Evolutionary conservation across 2,113 vertebrate species (phyloP), one percentile per base, ranked within the genome.

Genomic region (Macaca fascicularis): DNA sequence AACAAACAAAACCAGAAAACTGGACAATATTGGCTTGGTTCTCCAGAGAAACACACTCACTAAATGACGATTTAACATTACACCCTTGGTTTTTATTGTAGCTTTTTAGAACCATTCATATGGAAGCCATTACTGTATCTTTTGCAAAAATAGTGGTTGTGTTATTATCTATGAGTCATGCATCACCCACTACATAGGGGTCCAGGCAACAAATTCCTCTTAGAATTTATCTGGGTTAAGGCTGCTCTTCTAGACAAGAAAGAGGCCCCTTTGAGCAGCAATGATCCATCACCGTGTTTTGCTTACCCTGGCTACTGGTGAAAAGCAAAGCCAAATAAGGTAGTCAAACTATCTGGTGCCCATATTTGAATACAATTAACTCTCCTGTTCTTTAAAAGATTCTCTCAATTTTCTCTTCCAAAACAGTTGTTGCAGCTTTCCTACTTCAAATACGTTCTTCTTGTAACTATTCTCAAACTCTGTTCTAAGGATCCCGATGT

Each of bases 321-420:
- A 70, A 72, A 96, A 87, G 84, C 80, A 78, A 84, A 97, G 48
- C 35, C 82, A 80, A 59, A 67, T 1, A 88, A 25, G 88, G 43
- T 6, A 45, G 17, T 32, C 19, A 13, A 48, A 87, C 55, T 16
- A 61, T 2, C 30, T 84, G 67, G 40, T 4, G 20, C 50, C 48
- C 81, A 85, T 8, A 40, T 25, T 87, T 83, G 59, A 61, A 88
- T 52, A 80, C 12, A n/a, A 90, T 48, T 12, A 79, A 80, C 70
- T 79, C 7, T 13, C 32, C 20, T 16, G 1, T 61, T 88, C 48
- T 85, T 93, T 59, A 40, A 69, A 93, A 72, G 27, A 69, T 45
- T 76, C 72, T 79, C 79, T 86, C 70, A 87, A 69, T 82, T 84
- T 89, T 91, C 78, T 70, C 64, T 86, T 86, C 64, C 20, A 3